These are phyloP conservation scores for Idris sp. DNA, from an alignment of 1,140 invertebrate genomes.

Conservation along the genomic window DNA sequence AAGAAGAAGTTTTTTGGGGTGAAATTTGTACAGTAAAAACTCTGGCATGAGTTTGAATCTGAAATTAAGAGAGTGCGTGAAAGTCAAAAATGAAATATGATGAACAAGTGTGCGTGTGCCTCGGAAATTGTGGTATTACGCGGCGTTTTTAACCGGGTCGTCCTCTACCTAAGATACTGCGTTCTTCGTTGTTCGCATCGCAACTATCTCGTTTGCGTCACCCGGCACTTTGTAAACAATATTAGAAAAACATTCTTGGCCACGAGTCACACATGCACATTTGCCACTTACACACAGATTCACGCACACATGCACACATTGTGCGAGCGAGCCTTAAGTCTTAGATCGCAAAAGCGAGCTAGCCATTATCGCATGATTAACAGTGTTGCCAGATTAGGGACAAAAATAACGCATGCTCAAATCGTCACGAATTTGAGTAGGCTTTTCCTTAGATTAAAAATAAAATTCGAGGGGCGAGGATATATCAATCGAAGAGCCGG, in stretches of 20 bases:
- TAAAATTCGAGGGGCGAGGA: slow-evolving; percentile 20
- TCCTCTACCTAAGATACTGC: slow-evolving; percentile 73
- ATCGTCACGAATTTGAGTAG: slow-evolving; percentile 26
- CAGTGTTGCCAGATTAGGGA: slow-evolving; percentile 55
- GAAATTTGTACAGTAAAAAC: no score
- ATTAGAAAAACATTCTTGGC: slow-evolving; percentile 65
- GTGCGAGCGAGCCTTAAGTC: slow-evolving; percentile 8
- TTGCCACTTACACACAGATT: background rate
- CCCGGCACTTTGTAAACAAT: slow-evolving; percentile 59
- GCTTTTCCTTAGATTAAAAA: slow-evolving; percentile 42
- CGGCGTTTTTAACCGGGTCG: slow-evolving; percentile 63
- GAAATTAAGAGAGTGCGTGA: slow-evolving; percentile 27
- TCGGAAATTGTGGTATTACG: slow-evolving; percentile 56
- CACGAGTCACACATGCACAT: slow-evolving; percentile 42
- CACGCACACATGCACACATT: slow-evolving; percentile 11
- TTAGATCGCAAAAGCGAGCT: slow-evolving; percentile 19
- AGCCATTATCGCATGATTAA: slow-evolving; percentile 44
- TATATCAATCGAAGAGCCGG: no score
- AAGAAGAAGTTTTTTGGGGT: no score
- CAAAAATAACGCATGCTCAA: slow-evolving; percentile 34
- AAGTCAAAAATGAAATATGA: no score
- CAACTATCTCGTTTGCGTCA: slow-evolving; percentile 59
- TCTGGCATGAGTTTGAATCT: no score
- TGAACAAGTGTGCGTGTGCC: no score
- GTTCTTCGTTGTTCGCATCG: slow-evolving; percentile 66